Evolutionary conservation across 2,797 vertebrate species (phyloP), one percentile per base, ranked within the genome.

Genomic region (Gymnopithys bicolor): DNA sequence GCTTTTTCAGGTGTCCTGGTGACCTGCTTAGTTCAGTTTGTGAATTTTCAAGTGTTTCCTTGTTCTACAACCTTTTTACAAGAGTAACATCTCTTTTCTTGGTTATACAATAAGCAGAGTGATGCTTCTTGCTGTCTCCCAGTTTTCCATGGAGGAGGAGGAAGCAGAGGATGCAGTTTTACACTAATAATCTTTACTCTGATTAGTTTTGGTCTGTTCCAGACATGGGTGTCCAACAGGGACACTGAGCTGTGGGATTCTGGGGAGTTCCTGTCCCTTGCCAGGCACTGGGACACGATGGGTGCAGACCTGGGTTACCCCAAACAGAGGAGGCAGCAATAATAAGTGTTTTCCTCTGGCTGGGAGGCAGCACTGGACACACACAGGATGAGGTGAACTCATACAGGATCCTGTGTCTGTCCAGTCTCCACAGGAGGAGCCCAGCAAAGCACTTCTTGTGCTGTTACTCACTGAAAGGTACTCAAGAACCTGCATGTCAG

Each of bases 151-250:
- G 6, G 28, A 16, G 24, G 23, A 80, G 66, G 56, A 37, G 48
- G 43, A 62, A 78, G 53, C 10, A 11, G 48, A 55, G 45, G 53
- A 33, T 52, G 18, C 56, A 51, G 35, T 70, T 76, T 46, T 7
- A 41, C 41, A 7, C 25, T 48, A 0, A 55, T 8, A 10, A 35
- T 39, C 66, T 67, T 37, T 33, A 27, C 30, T 41, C 52, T 25
- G 3, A 4, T 67, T 13, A 49, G 28, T 48, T 84, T 12, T 46
- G 64, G 4, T 24, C 23, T 71, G 53, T 89, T 67, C 60, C 67
- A 66, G 0, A 12, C 28, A 1, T 0, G 9, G 5, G 5, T 48
- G 43, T 60, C 32, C 52, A 17, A 25, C 32, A 32, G 28, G n/a
- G 15, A 14, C 35, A 4, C 7, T n/a, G 52, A 55, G 53, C 53